Base-by-base conservation (phyloP, 1,140 invertebrate species). In the Idris sp. region DNA sequence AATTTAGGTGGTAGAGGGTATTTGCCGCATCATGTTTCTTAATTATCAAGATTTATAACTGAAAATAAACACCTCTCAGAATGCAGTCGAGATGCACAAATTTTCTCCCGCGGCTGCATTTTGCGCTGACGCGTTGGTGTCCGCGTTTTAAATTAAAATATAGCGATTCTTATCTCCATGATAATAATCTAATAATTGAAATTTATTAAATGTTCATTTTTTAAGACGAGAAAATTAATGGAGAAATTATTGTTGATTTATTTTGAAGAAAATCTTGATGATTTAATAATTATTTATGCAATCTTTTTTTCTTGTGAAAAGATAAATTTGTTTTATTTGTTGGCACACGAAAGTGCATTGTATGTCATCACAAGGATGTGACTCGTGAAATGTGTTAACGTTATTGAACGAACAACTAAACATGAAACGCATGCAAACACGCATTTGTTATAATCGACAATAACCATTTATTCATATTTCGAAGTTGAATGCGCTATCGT, bases 391-490 rank as follows among this genome's bases (percentile, higher is more conserved):
- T 62, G 54, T 59, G 40, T 62, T 71, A 62, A 62, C 40, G 18
- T 8, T 35, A 30, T 43, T 51, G 41, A 48, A 48, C 53, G 30
- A 41, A 14, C 28, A 11, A 56, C 19, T 40, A 19, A 48, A 61
- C 49, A 44, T 53, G 49, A 56, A 64, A 58, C 51, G 64, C 49
- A 72, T 54, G 41, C 48, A 62, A 48, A 62, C 28, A 46, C 10
- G 31, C 67, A 73, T 76, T 72, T 41, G 68, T 76, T 67, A 76
- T 65, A 73, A 67, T 73, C 61, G 65, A 68, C 74, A 73, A 76
- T 76, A 68, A 68, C 68, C 74, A 35, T 68, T 76, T 68, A 76
- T 76, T 69, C 74, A 76, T 73, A 76, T 76, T 76, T 76, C 74
- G 73, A 69, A 67, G 59, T 76, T 76, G 68, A 73, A 76, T 73